Evolutionary conservation across 1,140 invertebrate species (phyloP), one percentile per base, ranked within the genome.

Genomic region (Leptoteleia sp.): DNA sequence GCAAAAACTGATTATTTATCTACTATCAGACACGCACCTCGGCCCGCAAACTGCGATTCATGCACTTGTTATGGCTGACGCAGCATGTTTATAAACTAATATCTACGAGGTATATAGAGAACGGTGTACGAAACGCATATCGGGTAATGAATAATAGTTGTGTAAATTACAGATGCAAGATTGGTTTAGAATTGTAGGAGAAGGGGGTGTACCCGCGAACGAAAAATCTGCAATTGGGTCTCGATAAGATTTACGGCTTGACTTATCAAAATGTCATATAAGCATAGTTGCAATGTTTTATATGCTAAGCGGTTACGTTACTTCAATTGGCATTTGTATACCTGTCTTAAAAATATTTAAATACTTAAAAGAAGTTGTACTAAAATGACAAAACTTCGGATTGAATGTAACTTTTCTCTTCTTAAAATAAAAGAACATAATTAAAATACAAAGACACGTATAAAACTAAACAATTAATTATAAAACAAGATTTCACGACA

Each of bases 41-140:
- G 29, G 3, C 52, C 55, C 15, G 37, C 16, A 50, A 68, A 4
- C 29, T 62, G 64, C 72, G 55, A 68, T 13, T 76, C 72, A 76
- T 76, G 72, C 72, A 76, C 72, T 76, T 64, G 72, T 76, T 76
- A 55, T 62, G 40, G 38, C 72, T 76, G 72, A 76, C 72, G 55
- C 72, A 68, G 72, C 72, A 76, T 33, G 72, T 76, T 76, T 68
- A 64, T 68, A 68, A 76, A 68, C 62, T 76, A 76, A 76, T 76
- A 76, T 43, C 54, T 57, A 62, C 48, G 8, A 19, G 35, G 47
- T 40, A 38, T n/a, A n/a, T 54, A 45, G 59, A 57, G 42, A 65
- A 38, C 37, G 42, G 8, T 17, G n/a, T 75, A 61, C 62, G 55
- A 76, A 76, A 67, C 38, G 62, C n/a, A n/a, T 76, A 67, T 76